phyloP scores from a whole-genome alignment of 2,888 invertebrate species.

The Carabus problematicus region DNA sequence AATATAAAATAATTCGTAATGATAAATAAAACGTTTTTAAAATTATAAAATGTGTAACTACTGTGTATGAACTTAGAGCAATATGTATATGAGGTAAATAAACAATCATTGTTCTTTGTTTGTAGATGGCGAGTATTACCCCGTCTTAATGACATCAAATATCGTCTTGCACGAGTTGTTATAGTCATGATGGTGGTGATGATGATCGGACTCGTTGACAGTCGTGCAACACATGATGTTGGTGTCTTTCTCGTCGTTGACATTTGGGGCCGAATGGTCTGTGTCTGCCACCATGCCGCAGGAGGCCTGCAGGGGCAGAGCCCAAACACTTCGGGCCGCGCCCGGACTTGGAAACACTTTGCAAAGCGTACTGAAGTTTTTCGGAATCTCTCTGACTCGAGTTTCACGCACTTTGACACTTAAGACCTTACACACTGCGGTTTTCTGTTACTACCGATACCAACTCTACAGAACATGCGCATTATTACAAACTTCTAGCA shows the following conservation, averaged over 20 bases:
- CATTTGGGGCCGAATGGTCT: constrained; percentile 61
- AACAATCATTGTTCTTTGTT: constrained; percentile 1
- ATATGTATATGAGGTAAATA: not conserved
- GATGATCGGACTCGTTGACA: constrained; percentile 54
- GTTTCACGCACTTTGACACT: not conserved
- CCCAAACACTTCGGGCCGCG: constrained; percentile 90
- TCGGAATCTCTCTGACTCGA: not conserved
- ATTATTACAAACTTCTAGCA: too few relatives aligned
- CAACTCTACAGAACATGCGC: too few relatives aligned
- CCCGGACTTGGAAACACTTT: constrained; percentile 84
- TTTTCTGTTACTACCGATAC: too few relatives aligned
- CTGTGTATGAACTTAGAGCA: not conserved
- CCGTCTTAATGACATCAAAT: constrained; percentile 85
- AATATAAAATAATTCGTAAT: too few relatives aligned
- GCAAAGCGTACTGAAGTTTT: constrained; percentile 58
- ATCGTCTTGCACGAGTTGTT: constrained; percentile 71
- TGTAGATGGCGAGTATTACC: constrained; percentile 62
- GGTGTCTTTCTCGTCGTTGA: constrained; percentile 61
- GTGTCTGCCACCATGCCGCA: constrained; percentile 80
- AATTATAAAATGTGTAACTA: too few relatives aligned
- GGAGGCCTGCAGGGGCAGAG: constrained; percentile 79
- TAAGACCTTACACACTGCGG: not conserved
- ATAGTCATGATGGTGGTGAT: constrained; percentile 50
- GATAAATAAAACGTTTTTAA: too few relatives aligned
- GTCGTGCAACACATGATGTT: constrained; percentile 58